Conservation (phyloP, 2,113 vertebrate species). For the Hylia prasina region DNA sequence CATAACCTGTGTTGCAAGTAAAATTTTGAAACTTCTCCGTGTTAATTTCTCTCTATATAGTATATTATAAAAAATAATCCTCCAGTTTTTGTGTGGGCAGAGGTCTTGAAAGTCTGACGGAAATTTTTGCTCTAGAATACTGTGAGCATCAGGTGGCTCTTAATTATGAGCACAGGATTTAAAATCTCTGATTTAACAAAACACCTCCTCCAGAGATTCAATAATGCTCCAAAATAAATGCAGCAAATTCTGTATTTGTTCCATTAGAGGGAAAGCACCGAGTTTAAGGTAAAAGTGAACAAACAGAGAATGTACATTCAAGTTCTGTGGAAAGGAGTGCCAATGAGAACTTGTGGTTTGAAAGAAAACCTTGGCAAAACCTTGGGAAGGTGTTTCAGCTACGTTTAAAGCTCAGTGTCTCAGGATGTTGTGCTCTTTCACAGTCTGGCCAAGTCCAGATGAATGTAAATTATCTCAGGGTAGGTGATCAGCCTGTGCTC, state of each 20-base stretch:
- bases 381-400: neutral
- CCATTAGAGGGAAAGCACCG: neutral
- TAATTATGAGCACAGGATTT: neutral
- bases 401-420: neutral
- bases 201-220: neutral
- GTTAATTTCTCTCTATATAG: neutral
- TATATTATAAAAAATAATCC: neutral
- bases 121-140: neutral
- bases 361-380: neutral
- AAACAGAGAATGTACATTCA: neutral
- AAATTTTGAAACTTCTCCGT: neutral
- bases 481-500: neutral
- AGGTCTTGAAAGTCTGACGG: neutral
- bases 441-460: neutral
- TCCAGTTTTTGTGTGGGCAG: neutral
- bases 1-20: neutral
- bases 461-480: neutral
- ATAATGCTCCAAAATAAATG: neutral
- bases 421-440: neutral
- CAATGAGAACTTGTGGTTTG: rapidly evolving
- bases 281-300: neutral
- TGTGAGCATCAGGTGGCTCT: neutral
- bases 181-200: neutral
- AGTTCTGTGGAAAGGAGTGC: neutral
- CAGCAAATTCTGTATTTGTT: neutral